phyloP scores from a whole-genome alignment of 2,888 invertebrate species.

The Exephanes ischioxanthus region DNA sequence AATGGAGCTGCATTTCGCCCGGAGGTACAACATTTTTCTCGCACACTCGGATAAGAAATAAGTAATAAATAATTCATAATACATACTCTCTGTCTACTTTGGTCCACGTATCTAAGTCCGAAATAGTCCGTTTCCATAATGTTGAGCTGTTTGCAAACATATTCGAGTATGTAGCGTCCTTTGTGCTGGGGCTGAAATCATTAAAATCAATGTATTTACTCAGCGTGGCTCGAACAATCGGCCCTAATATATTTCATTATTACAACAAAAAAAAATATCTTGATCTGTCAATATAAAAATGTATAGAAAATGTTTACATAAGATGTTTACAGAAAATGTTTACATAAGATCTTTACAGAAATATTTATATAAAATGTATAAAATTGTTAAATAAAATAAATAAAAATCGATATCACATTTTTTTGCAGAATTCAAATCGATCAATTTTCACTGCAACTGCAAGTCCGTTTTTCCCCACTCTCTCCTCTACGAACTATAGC shows the following conservation, averaged over 20 bases:
- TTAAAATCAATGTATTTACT: conserved; percentile 61
- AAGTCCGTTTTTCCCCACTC: neutral
- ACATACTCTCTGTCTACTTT: conserved; percentile 94
- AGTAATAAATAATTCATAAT: neutral
- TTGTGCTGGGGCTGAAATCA: conserved; percentile 93
- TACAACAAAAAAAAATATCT: neutral
- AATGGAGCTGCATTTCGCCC: too few relatives aligned
- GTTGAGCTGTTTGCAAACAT: conserved; percentile 95
- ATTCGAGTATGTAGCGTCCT: conserved; percentile 95
- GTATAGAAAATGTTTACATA: too few relatives aligned
- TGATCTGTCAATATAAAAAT: too few relatives aligned
- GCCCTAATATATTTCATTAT: neutral
- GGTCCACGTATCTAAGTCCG: conserved; percentile 96
- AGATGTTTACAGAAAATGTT: too few relatives aligned
- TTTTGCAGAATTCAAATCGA: too few relatives aligned
- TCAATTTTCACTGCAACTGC: too few relatives aligned
- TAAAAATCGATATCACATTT: too few relatives aligned
- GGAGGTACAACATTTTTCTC: too few relatives aligned
- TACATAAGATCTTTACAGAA: too few relatives aligned
- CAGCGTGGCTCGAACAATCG: neutral
- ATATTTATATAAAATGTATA: too few relatives aligned
- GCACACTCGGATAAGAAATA: neutral
- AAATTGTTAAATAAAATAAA: too few relatives aligned
- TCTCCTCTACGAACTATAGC: neutral
- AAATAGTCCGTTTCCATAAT: conserved; percentile 97